Conservation (phyloP, 2,888 invertebrate species). For the Habrosyne pyritoides region DNA sequence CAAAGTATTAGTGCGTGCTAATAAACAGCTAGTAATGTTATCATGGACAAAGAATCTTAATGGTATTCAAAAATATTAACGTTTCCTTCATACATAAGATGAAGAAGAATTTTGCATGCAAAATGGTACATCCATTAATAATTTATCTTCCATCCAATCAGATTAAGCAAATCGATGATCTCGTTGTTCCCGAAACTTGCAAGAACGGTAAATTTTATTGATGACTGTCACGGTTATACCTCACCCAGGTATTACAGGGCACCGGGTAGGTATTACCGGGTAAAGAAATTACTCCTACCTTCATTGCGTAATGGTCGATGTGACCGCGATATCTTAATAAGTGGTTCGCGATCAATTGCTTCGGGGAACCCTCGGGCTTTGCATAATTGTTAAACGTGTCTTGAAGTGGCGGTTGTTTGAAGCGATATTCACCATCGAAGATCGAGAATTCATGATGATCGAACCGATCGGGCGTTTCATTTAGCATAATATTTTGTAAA, state of each 20-base stretch:
- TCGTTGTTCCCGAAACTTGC: conserved; percentile 55
- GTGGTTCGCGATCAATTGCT: conserved; percentile 74
- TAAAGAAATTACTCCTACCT: conserved; percentile 58
- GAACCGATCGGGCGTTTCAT: background rate
- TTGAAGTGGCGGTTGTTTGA: conserved; percentile 14
- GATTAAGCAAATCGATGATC: conserved; percentile 61
- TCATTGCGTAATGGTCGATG: conserved; percentile 69
- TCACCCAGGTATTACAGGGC: conserved; percentile 44
- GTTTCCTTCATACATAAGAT: background rate
- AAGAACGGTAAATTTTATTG: conserved; percentile 70
- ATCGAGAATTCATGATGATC: background rate
- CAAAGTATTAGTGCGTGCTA: too few relatives aligned
- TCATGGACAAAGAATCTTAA: too few relatives aligned
- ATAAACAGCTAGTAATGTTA: too few relatives aligned
- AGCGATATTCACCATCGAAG: conserved; percentile 1
- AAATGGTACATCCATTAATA: conserved; percentile 16
- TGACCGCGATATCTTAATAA: conserved; percentile 81
- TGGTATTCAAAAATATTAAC: too few relatives aligned
- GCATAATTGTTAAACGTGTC: conserved; percentile 73
- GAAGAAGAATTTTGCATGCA: background rate
- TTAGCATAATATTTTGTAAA: background rate
- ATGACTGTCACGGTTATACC: conserved; percentile 70
- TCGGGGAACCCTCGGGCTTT: conserved; percentile 56
- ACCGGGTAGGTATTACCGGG: conserved; percentile 51
- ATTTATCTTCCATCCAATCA: conserved; percentile 44